Percentiles rank a stretch among this genome's conserved stretches.
Conservation (phyloP, 2,113 vertebrate species). For the Electrona antarctica region DNA sequence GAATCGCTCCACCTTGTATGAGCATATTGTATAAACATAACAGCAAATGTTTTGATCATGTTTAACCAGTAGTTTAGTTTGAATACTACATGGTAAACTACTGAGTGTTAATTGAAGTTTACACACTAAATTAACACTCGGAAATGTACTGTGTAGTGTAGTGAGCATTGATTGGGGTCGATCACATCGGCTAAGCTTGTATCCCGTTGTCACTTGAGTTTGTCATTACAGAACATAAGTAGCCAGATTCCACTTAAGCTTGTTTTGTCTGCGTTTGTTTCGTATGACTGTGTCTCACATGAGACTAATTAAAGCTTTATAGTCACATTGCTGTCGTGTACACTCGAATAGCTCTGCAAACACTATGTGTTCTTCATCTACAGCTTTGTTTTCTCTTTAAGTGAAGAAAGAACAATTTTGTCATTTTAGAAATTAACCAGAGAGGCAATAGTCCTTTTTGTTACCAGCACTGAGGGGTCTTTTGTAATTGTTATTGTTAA, state of each 20-base stretch:
- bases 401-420: slow-evolving; percentile 35
- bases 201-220: neutral
- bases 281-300: slow-evolving; percentile 48
- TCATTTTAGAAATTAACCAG: slow-evolving; percentile 55
- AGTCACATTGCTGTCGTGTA: slow-evolving; percentile 61
- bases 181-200: slow-evolving; percentile 34
- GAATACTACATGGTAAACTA: neutral
- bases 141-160: neutral
- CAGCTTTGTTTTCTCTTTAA: slow-evolving; percentile 4
- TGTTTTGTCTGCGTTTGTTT: slow-evolving; percentile 30
- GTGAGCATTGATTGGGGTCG: slow-evolving; percentile 15
- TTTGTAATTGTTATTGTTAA: slow-evolving; percentile 70
- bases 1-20: slow-evolving; percentile 25
- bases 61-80: slow-evolving; percentile 47
- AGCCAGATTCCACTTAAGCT: slow-evolving; percentile 47
- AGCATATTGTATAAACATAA: slow-evolving; percentile 29
- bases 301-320: slow-evolving; percentile 71
- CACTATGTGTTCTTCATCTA: slow-evolving; percentile 45
- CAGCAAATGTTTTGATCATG: slow-evolving; percentile 28
- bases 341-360: slow-evolving; percentile 42
- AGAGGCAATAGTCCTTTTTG: slow-evolving; percentile 57
- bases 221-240: slow-evolving; percentile 4
- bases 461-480: slow-evolving; percentile 78
- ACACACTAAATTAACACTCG: slow-evolving; percentile 7
- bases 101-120: slow-evolving; percentile 6